Evolutionary conservation across 1,140 invertebrate species (phyloP).

Genomic region (roundworm (Caenorhabditis elegans)): WBcel235 BX284606.5:16843501-16844000

Average conservation of each 20-base stretch:
- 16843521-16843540: background rate
- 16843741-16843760: slow-evolving; percentile 12
- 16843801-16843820: no score
- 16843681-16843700: slow-evolving; percentile 6
- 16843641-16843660: no score
- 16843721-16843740: background rate
- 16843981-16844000: no score
- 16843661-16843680: background rate
- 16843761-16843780: background rate
- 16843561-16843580: background rate
- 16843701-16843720: background rate
- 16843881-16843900: no score
- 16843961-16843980: no score
- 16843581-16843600: background rate
- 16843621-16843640: background rate
- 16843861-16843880: no score
- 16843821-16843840: no score
- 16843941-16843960: no score
- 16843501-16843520: slow-evolving; percentile 14
- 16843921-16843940: no score
- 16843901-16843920: no score
- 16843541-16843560: slow-evolving; percentile 4
- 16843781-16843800: no score
- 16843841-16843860: no score
- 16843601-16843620: slow-evolving; percentile 8